Base-by-base conservation (phyloP, 2,888 invertebrate species). In the Beris morrisii region DNA sequence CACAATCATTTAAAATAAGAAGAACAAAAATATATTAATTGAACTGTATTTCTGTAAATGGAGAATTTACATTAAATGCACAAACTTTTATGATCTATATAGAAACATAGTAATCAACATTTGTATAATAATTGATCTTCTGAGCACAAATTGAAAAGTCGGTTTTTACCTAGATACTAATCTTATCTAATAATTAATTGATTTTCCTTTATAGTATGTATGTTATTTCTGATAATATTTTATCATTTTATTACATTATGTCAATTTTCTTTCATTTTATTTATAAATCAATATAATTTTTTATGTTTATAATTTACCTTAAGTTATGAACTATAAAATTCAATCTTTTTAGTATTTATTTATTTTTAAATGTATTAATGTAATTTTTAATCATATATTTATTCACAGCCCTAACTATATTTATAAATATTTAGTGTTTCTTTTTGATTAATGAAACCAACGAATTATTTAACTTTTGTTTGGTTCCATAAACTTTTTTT, bases 391-490 rank as follows among this genome's bases (percentile, higher is more conserved):
- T 52, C 22, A 52, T 52, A 28, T 52, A 13, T 11, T 54, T 54
- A 54, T 54, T 54, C 54, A 54, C 54, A 54, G 54, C 54, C 54
- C 54, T 54, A 54, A 54, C 54, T 54, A 54, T 30, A 54, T 7
- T 31, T 32, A 31, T 15, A 31, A 31, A 54, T 54, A 32, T 22
- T 54, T 15, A 32, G n/a, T 54, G 11, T 9, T 30, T n/a, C 22
- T 54, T 7, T 31, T 31, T 32, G 31, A 30, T n/a, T 6, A 53
- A 32, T 54, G 54, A 54, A 54, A 54, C 54, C 32, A 54, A 54
- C 31, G 32, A 54, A 32, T 54, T 11, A 12, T 31, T n/a, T 6
- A 54, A 12, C 12, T 32, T 31, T 30, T 54, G 32, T 30, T 54
- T 54, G 11, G 31, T 12, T 32, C 12, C n/a, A 54, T 54, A 31